Base-by-base conservation (phyloP, 2,888 invertebrate species). In the Dendrolimus pini region DNA sequence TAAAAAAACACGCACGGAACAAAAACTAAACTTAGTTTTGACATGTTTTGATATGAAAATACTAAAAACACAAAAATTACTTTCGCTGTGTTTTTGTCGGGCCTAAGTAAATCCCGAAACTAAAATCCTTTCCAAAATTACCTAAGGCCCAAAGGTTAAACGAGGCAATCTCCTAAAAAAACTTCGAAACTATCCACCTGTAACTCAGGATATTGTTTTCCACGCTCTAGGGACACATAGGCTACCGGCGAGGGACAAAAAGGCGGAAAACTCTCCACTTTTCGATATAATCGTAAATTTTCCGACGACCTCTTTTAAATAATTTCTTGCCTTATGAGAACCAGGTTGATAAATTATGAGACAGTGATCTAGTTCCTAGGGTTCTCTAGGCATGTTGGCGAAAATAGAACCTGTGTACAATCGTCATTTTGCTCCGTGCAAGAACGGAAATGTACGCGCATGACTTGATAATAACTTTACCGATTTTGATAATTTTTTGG, bases 41-140 rank as follows among this genome's bases (percentile, higher is more conserved):
- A 30, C 30, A 6, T 30, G 30, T 30, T 30, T 30, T 30, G 30
- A 30, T 30, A 30, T 30, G 30, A 30, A 30, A 30, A 30, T 30
- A 30, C 30, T 30, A 30, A 30, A 30, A 30, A 30, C 30, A 30
- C 30, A 30, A 30, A 30, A 30, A 30, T 30, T 30, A 30, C 30
- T 30, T 30, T 30, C 30, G 30, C 30, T 30, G 3, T 30, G 30
- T 30, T 30, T 30, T 30, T 30, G 30, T 30, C 30, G 6, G 6
- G 3, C 30, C 30, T 30, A 30, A 30, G 30, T 30, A 3, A 30
- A 30, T 30, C 30, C 6, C 30, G 30, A 30, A 30, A 30, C 30
- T 30, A 30, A 30, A 30, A 30, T 30, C 30, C 30, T 6, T 30
- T 47, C 47, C 47, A 12, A 47, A 47, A 68, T 67, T 70, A 67